Conservation (phyloP, 2,888 invertebrate genomes). For the Eutolmus rufibarbis region DNA sequence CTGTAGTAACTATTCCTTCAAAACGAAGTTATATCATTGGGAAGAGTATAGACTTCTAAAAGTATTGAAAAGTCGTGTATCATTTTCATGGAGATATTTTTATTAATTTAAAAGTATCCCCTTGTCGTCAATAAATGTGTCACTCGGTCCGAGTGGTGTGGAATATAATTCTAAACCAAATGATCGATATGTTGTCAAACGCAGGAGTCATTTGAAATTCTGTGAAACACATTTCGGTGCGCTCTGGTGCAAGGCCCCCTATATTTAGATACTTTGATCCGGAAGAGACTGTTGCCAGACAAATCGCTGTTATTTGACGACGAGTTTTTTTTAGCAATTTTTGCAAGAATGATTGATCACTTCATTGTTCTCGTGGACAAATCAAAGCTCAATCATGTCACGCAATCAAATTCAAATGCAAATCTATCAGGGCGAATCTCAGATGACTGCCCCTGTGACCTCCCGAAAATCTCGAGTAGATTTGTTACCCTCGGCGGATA, state of each 20-base stretch:
- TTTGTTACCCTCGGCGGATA: constrained; percentile 37
- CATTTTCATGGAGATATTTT: background rate
- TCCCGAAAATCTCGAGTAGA: background rate
- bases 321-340: constrained; percentile 12
- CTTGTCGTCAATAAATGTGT: background rate
- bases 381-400: constrained; percentile 54
- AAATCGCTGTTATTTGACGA: background rate
- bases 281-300: constrained; percentile 5
- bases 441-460: constrained; percentile 34
- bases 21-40: background rate
- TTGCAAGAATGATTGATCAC: constrained; percentile 31
- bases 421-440: constrained; percentile 59
- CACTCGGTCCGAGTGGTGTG: background rate
- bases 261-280: background rate
- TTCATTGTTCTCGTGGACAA: constrained; percentile 42
- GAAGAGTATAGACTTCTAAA: background rate
- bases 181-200: constrained; percentile 27
- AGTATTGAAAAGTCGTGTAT: background rate
- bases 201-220: background rate
- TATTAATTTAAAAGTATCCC: background rate
- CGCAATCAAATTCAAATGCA: constrained; percentile 56
- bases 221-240: background rate
- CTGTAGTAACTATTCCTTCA: too few species aligned
- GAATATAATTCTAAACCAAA: background rate
- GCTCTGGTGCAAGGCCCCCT: background rate